phyloP scores from a whole-genome alignment of 2,888 invertebrate genomes.

The Stramonita haemastoma region DNA sequence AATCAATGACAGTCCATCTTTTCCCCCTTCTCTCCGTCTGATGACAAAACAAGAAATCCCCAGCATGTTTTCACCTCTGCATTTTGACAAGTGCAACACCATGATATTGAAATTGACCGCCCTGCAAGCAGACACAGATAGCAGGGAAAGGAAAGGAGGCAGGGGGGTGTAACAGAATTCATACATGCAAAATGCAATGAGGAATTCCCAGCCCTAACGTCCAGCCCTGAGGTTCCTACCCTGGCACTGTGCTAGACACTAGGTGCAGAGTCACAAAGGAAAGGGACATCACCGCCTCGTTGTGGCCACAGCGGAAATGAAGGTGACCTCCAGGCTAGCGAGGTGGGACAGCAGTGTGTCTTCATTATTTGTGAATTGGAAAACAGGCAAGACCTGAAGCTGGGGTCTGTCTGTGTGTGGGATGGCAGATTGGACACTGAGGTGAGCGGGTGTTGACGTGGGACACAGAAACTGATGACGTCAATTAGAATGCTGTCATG shows the following conservation, averaged over 20 bases:
- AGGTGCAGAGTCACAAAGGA: background rate
- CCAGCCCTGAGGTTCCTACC: background rate
- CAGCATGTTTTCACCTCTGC: background rate
- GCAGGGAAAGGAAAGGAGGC: background rate
- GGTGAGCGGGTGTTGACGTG: background rate
- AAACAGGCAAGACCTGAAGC: slow-evolving; percentile 22
- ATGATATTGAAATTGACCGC: slow-evolving; percentile 4
- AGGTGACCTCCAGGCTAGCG: slow-evolving; percentile 25
- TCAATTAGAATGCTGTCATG: background rate
- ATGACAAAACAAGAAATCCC: background rate
- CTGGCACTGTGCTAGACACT: background rate
- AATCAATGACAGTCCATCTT: no score
- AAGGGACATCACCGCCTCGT: background rate
- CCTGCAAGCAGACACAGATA: background rate
- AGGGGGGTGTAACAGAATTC: background rate
- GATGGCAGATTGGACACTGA: slow-evolving; percentile 12
- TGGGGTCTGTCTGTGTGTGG: background rate
- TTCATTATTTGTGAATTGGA: slow-evolving; percentile 34
- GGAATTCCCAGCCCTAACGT: background rate
- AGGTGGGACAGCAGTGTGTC: slow-evolving; percentile 28
- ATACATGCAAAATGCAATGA: background rate
- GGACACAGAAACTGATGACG: slow-evolving; percentile 19
- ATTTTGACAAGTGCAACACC: slow-evolving; percentile 1
- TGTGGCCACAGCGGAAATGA: slow-evolving; percentile 31
- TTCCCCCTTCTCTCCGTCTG: no score